phyloP scores from a whole-genome alignment of 2,797 vertebrate species.

The Brachymystax lenok region DNA sequence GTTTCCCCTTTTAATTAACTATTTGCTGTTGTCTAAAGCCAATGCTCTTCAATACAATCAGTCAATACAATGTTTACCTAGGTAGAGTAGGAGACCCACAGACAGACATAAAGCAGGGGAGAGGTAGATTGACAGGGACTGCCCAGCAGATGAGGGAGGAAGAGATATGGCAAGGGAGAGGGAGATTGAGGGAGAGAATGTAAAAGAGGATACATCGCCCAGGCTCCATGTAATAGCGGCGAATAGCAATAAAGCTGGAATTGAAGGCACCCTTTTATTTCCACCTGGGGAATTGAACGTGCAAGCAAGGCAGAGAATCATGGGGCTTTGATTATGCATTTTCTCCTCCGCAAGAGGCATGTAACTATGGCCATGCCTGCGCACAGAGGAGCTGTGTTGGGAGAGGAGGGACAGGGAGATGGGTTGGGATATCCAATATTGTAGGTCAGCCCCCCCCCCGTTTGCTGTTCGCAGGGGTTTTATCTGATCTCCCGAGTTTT shows the following conservation, averaged over 20 bases:
- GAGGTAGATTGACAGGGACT: constrained; percentile 4
- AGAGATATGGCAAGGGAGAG: constrained; percentile 7
- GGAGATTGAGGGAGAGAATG: not conserved
- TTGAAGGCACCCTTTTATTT: constrained; percentile 56
- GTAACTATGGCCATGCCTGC: constrained; percentile 24
- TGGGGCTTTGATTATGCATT: constrained; percentile 25
- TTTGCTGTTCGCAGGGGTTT: too few species aligned
- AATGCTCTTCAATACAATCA: not conserved
- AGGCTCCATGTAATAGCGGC: constrained; percentile 61
- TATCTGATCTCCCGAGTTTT: too few species aligned
- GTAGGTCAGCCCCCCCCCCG: not conserved
- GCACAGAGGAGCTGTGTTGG: not conserved
- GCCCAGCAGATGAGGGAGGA: not conserved
- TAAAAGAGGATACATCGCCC: constrained; percentile 9
- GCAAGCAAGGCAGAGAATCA: constrained; percentile 30
- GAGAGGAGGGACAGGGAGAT: too few species aligned
- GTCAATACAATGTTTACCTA: not conserved
- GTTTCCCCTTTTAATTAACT: not conserved
- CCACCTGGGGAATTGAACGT: constrained; percentile 57
- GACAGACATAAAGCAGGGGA: not conserved
- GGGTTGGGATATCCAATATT: not conserved
- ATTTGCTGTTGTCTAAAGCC: not conserved
- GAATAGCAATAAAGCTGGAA: constrained; percentile 71
- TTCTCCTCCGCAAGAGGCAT: constrained; percentile 33
- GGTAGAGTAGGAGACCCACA: not conserved